phyloP scores from a whole-genome alignment of 2,888 invertebrate genomes.

The Zeuzera pyrina region DNA sequence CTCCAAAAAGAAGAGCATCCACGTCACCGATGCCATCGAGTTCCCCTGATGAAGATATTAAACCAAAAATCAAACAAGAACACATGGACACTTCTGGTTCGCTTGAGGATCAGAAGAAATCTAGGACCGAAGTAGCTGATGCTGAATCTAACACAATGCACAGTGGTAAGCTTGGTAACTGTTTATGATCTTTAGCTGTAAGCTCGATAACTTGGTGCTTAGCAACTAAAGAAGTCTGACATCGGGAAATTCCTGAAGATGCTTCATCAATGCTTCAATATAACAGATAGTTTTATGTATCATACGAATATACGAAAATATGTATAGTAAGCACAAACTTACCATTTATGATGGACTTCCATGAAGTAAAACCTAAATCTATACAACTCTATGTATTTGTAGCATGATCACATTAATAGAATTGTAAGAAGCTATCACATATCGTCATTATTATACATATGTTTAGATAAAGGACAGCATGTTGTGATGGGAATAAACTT shows the following conservation, averaged over 20 bases:
- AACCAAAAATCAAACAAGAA: slow-evolving; percentile 77
- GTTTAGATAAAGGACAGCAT: too few species aligned
- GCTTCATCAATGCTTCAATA: neutral
- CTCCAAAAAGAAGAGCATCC: slow-evolving; percentile 76
- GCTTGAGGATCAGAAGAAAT: slow-evolving; percentile 79
- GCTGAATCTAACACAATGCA: slow-evolving; percentile 93
- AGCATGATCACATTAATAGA: too few species aligned
- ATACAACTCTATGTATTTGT: too few species aligned
- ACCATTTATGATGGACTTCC: too few species aligned
- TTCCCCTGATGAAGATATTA: slow-evolving; percentile 66
- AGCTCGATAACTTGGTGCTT: too few species aligned
- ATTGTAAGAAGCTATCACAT: too few species aligned
- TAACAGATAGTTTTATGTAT: neutral
- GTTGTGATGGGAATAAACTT: too few species aligned
- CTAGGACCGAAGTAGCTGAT: slow-evolving; percentile 86
- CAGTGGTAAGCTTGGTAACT: slow-evolving; percentile 81
- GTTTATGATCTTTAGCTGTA: neutral
- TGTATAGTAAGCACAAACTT: too few species aligned
- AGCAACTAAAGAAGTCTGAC: too few species aligned
- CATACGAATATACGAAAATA: neutral
- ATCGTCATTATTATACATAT: too few species aligned
- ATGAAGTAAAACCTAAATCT: too few species aligned
- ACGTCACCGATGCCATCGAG: slow-evolving; percentile 68
- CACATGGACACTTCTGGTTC: slow-evolving; percentile 77
- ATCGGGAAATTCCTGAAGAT: neutral